Evolutionary conservation across 1,140 invertebrate genomes (phyloP).

Genomic region (Pseudomyrmex flavicornis): DNA sequence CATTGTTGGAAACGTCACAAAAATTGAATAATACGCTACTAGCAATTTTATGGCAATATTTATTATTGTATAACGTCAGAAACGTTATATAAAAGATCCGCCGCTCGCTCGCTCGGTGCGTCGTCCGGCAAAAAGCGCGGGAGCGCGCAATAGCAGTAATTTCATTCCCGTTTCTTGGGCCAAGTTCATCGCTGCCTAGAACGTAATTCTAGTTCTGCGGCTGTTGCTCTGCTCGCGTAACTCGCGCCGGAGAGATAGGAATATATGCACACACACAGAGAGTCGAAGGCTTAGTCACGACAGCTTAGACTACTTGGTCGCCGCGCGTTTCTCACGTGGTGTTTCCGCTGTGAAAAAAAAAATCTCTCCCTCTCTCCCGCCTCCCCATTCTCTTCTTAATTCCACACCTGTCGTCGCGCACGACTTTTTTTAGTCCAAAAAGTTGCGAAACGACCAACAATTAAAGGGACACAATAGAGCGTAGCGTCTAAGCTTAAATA

Average conservation of each 20-base stretch:
- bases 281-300: constrained; percentile 40
- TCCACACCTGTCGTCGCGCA: neutral
- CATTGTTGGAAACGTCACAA: no score
- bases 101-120: constrained; percentile 13
- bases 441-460: constrained; percentile 16
- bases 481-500: constrained; percentile 10
- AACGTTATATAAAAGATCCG: constrained; percentile 48
- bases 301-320: constrained; percentile 22
- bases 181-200: constrained; percentile 52
- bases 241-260: constrained; percentile 6
- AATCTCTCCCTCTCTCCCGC: neutral
- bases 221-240: constrained; percentile 40
- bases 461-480: constrained; percentile 47
- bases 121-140: constrained; percentile 58
- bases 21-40: neutral
- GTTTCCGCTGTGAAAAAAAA: neutral
- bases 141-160: constrained; percentile 62
- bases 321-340: constrained; percentile 50
- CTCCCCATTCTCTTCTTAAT: constrained; percentile 4
- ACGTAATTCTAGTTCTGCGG: constrained; percentile 61
- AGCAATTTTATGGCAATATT: constrained; percentile 11
- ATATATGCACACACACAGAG: neutral
- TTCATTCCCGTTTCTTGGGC: constrained; percentile 59
- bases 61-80: constrained; percentile 39
- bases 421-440: neutral